phyloP scores from a whole-genome alignment of 2,113 vertebrate species.

The Numida meleagris region DNA sequence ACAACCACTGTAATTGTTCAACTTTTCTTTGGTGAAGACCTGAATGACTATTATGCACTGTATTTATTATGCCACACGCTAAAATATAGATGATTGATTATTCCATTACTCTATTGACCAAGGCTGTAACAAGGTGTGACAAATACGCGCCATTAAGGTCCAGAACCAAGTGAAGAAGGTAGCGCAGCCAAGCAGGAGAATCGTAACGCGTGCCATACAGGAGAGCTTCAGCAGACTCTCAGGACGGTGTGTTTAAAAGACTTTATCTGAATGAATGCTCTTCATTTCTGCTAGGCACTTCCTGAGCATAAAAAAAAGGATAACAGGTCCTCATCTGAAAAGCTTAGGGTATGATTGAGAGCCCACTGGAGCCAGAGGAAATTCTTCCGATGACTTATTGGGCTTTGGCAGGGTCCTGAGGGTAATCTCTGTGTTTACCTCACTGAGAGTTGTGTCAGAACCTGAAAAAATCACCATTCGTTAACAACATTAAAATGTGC shows the following conservation, averaged over 20 bases:
- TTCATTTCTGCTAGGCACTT: neutral
- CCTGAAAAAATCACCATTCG: neutral
- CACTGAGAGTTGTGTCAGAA: neutral
- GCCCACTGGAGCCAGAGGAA: neutral
- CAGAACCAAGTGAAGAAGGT: constrained; percentile 71
- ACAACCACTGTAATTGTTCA: constrained; percentile 66
- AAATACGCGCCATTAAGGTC: constrained; percentile 74
- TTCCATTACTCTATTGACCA: constrained; percentile 77
- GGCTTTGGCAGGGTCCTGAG: constrained; percentile 18
- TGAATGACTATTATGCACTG: constrained; percentile 72
- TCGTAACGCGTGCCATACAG: constrained; percentile 18
- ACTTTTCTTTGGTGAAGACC: constrained; percentile 67
- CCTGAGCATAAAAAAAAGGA: neutral
- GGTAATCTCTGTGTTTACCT: constrained; percentile 36
- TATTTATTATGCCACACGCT: constrained; percentile 73
- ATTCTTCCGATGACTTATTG: neutral
- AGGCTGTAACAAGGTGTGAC: constrained; percentile 73
- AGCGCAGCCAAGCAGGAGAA: constrained; percentile 73
- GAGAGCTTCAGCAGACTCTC: constrained; percentile 64
- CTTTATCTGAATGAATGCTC: constrained; percentile 3
- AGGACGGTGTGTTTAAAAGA: constrained; percentile 15
- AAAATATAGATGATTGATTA: constrained; percentile 79
- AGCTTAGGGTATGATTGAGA: constrained; percentile 10
- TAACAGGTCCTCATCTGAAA: neutral
- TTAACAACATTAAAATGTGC: constrained; percentile 27